Base-by-base conservation (phyloP, 2,888 invertebrate species). In the Willowsia nigromaculata region DNA sequence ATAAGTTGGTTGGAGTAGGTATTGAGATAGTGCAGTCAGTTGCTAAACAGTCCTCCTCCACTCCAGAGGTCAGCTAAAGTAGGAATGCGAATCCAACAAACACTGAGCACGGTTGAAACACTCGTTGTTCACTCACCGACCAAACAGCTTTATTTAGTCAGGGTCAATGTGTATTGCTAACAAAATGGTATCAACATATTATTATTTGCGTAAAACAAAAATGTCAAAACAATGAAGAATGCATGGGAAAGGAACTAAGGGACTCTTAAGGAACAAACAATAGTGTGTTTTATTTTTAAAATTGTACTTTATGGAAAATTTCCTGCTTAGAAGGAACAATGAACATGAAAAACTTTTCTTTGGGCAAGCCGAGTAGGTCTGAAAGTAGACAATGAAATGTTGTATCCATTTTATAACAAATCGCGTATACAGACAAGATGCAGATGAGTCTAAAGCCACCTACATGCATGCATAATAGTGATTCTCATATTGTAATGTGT, bases 81-180 rank as follows among this genome's bases (percentile, higher is more conserved):
- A 18, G 11, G 22, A 56, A 56, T 56, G 56, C 56, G 53, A 53
- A 50, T 27, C 27, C 13, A 13, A 15, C 9, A 43, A 7, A 7
- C 4, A 22, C 30, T 33, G 56, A n/a, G 25, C 81, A 81, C 81
- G 59, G 25, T 15, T 25, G 6, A 3, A 81, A 13, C 81, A 81
- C 59, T 56, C 37, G 30, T 37, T 40, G 59, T 81, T 40, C 81
- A 81, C 53, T n/a, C 78, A 15, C 30, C 11, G 56, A 25, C 25
- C 56, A 56, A 18, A 50, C 15, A n/a, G 9, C 2, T 15, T 50
- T 50, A 9, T n/a, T 3, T n/a, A 50, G 15, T 56, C 56, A 56
- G 56, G 56, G 56, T 56, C 56, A 56, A 56, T 22, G 56, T 56
- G n/a, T n/a, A n/a, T n/a, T n/a, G n/a, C n/a, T n/a, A n/a, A n/a